Conservation (phyloP, 2,888 invertebrate species). For the Caenorhabditis sulstoni region DNA sequence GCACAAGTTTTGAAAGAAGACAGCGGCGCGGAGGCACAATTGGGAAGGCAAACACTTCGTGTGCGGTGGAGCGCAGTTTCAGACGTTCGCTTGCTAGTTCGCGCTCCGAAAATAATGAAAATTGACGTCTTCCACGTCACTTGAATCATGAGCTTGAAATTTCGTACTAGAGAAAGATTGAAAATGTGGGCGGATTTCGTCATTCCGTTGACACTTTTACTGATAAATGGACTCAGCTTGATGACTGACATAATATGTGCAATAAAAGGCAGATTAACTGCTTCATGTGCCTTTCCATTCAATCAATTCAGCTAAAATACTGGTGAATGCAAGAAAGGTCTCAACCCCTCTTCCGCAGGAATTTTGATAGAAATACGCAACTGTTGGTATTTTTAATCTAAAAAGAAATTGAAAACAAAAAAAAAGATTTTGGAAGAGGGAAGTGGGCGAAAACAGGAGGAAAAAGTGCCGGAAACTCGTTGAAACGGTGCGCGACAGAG, state of each 20-base stretch:
- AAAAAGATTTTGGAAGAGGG: neutral
- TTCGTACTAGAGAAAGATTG: neutral
- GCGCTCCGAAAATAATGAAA: too few relatives aligned
- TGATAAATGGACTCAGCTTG: neutral
- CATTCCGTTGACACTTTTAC: neutral
- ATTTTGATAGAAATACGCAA: neutral
- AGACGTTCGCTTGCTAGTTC: slow-evolving; percentile 2
- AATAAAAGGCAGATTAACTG: slow-evolving; percentile 6
- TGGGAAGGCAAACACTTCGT: slow-evolving; percentile 47
- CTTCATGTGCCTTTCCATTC: neutral
- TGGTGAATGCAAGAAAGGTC: neutral
- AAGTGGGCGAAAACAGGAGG: neutral
- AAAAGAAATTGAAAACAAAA: neutral
- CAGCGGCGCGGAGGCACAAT: slow-evolving; percentile 33
- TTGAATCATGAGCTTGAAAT: neutral
- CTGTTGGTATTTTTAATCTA: neutral
- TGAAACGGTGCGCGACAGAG: neutral
- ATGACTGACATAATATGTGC: slow-evolving; percentile 9
- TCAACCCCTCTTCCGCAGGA: neutral
- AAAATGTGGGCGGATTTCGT: slow-evolving; percentile 5
- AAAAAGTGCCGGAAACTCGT: neutral
- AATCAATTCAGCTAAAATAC: slow-evolving; percentile 5
- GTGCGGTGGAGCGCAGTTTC: slow-evolving; percentile 48
- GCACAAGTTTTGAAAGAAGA: slow-evolving; percentile 41
- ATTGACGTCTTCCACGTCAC: too few relatives aligned